These are phyloP conservation scores for Sorex fumeus DNA, from an alignment of 2,113 vertebrate species.

Conservation along the genomic window DNA sequence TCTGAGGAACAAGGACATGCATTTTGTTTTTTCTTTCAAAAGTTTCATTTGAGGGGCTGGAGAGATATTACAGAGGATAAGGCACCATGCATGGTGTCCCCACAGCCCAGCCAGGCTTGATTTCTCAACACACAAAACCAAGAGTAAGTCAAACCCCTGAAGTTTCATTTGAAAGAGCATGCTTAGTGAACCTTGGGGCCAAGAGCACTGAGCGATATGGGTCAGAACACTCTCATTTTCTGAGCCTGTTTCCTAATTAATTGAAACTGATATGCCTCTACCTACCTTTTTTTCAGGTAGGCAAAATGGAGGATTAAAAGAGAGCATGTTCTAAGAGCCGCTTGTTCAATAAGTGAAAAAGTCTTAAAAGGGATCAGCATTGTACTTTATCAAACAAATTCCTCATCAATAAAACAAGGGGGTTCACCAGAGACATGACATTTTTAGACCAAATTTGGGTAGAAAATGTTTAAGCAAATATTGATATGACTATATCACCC, in stretches of 20 bases:
- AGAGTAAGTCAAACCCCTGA: background rate
- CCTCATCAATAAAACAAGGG: slow-evolving; percentile 21
- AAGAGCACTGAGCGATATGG: background rate
- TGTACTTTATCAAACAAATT: background rate
- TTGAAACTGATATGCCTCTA: background rate
- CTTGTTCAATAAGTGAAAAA: background rate
- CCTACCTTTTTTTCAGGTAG: background rate
- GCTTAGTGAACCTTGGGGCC: background rate
- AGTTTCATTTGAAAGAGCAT: background rate
- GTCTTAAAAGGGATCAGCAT: background rate
- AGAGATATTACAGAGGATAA: no score
- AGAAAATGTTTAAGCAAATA: slow-evolving; percentile 34
- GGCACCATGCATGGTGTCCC: no score
- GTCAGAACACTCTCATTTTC: slow-evolving; percentile 8
- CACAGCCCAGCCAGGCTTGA: no score
- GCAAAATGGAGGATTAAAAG: slow-evolving; percentile 34
- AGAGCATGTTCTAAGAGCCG: slow-evolving; percentile 19
- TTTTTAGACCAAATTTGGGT: background rate
- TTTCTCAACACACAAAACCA: no score
- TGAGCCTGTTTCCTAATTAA: background rate
- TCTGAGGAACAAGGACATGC: background rate
- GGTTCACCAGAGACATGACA: slow-evolving; percentile 5
- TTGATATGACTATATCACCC: background rate
- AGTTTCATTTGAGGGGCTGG: background rate
- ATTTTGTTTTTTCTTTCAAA: background rate